phyloP scores from a whole-genome alignment of 64 coral and sea anemone species.

The Stichodactyla mertensii region DNA sequence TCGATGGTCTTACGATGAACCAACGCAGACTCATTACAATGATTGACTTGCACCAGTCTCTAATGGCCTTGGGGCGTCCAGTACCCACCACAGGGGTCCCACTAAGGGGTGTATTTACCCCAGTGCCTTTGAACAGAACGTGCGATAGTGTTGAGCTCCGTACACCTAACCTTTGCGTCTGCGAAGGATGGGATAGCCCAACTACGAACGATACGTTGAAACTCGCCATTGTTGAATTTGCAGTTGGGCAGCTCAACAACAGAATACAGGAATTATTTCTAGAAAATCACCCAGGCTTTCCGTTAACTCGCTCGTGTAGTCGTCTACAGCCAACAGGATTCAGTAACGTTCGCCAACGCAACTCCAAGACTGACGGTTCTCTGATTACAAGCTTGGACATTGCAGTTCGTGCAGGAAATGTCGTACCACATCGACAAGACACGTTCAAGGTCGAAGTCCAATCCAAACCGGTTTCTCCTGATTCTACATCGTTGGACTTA shows the following conservation, averaged over 20 bases:
- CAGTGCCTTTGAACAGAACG: conserved; percentile 19
- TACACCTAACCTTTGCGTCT: conserved; percentile 57
- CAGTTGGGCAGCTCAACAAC: conserved; percentile 44
- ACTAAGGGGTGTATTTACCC: conserved; percentile 24
- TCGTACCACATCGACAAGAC: conserved; percentile 26
- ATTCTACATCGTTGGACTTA: conserved; percentile 28
- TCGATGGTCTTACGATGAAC: conserved; percentile 17
- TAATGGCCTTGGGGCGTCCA: conserved; percentile 26
- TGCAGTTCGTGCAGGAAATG: conserved; percentile 27
- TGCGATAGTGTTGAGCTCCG: conserved; percentile 43
- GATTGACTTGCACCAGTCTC: conserved; percentile 40
- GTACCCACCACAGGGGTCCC: conserved; percentile 3
- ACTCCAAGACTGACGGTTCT: neutral
- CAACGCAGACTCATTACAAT: conserved; percentile 36
- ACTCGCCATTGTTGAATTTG: conserved; percentile 56
- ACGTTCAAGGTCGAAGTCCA: conserved; percentile 29
- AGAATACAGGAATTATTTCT: conserved; percentile 36
- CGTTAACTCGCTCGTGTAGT: conserved; percentile 43
- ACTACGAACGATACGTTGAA: conserved; percentile 40
- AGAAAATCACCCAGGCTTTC: neutral
- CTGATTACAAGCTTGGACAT: conserved; percentile 38
- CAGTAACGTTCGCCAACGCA: conserved; percentile 34
- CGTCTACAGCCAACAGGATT: conserved; percentile 30
- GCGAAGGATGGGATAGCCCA: conserved; percentile 53
- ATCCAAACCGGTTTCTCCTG: neutral